A percentile compares a stretch with the other conserved stretches of the same genome.
Evolutionary conservation across 2,113 vertebrate species (phyloP).

Genomic region (Pachypanchax playfairii): DNA sequence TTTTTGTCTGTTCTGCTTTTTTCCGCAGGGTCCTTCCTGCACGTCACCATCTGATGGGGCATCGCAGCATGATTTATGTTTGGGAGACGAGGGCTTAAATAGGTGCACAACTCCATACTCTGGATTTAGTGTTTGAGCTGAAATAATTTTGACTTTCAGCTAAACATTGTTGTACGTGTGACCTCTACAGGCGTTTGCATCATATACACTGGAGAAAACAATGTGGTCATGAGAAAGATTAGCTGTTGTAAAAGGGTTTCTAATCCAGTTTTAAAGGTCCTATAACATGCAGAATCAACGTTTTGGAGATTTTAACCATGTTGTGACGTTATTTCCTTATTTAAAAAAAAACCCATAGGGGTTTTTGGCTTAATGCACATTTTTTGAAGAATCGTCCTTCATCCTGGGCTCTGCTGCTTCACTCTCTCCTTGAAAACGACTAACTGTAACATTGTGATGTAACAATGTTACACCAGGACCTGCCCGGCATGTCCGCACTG

Average conservation of each 20-base stretch:
- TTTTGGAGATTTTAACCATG: no score
- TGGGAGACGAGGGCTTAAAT: conserved; percentile 5
- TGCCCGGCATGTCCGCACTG: no score
- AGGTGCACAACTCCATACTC: conserved; percentile 8
- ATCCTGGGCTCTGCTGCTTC: no score
- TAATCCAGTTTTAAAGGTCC: not conserved
- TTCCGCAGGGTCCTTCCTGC: conserved; percentile 20
- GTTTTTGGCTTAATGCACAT: no score
- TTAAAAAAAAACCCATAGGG: no score
- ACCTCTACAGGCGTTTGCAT: not conserved
- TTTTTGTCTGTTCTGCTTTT: conserved; percentile 31
- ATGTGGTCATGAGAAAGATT: not conserved
- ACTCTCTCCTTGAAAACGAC: no score
- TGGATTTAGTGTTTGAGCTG: conserved; percentile 15
- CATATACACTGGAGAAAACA: not conserved
- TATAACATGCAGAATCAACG: no score
- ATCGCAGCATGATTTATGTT: conserved; percentile 14
- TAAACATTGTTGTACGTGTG: not conserved
- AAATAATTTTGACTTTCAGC: not conserved
- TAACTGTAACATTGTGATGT: no score
- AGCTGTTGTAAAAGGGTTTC: not conserved
- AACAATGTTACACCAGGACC: no score
- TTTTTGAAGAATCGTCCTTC: no score
- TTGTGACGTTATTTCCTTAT: no score
- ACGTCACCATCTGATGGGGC: conserved; percentile 25